These are phyloP conservation scores for Hypercompe scribonia DNA, from an alignment of 2,888 invertebrate species.

Conservation along the genomic window DNA sequence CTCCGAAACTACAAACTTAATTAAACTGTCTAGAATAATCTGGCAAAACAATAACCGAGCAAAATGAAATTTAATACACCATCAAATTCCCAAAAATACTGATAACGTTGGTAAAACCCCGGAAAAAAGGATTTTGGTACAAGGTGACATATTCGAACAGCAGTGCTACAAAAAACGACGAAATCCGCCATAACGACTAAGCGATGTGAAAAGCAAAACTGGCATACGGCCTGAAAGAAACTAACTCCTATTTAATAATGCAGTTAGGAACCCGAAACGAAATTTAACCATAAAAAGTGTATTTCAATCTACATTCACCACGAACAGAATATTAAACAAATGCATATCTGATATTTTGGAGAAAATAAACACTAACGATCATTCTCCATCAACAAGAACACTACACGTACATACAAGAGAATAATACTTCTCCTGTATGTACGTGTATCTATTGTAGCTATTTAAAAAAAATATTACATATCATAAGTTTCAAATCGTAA, in stretches of 20 bases:
- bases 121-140: slow-evolving; percentile 37
- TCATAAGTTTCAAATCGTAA: too few species aligned
- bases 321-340: not conserved
- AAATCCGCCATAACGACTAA: slow-evolving; percentile 67
- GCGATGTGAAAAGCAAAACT: slow-evolving; percentile 67
- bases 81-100: slow-evolving; percentile 1
- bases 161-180: slow-evolving; percentile 61
- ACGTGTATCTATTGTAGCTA: too few species aligned
- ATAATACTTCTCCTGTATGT: too few species aligned
- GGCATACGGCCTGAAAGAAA: slow-evolving; percentile 64
- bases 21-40: not conserved
- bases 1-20: too few species aligned
- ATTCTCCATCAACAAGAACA: not conserved
- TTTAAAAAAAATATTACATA: too few species aligned
- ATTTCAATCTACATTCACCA: slow-evolving; percentile 17
- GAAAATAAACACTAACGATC: not conserved
- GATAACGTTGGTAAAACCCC: slow-evolving; percentile 44
- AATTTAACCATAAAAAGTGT: slow-evolving; percentile 45
- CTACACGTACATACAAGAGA: not conserved
- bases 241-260: slow-evolving; percentile 72
- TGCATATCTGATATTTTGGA: not conserved
- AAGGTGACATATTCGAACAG: slow-evolving; percentile 55
- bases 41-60: not conserved
- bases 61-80: slow-evolving; percentile 12
- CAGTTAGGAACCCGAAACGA: slow-evolving; percentile 54